phyloP scores from a whole-genome alignment of 2,797 vertebrate genomes.

The Sebastes itinus region DNA sequence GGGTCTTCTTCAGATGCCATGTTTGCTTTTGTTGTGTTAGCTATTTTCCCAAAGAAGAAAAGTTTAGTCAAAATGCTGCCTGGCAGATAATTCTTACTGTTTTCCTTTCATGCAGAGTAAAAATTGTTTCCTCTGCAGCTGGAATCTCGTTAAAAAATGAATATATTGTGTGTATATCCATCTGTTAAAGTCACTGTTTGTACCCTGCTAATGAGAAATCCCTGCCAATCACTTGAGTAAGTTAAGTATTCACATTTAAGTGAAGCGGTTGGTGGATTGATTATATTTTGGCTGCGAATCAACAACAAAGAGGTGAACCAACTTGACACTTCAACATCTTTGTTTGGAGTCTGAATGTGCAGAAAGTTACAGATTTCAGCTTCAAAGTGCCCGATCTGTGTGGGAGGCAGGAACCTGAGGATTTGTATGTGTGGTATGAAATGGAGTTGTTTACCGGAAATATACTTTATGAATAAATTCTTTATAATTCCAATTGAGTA shows the following conservation, averaged over 20 bases:
- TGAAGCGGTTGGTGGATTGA: neutral
- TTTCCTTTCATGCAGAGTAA: neutral
- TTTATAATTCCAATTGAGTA: neutral
- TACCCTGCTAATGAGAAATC: neutral
- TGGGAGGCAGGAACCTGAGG: neutral
- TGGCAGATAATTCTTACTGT: neutral
- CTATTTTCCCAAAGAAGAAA: neutral
- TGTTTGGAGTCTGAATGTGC: neutral
- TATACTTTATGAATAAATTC: slow-evolving; percentile 7
- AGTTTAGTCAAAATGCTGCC: neutral
- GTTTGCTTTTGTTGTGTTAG: neutral
- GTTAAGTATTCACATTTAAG: neutral
- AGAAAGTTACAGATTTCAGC: neutral
- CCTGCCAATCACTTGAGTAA: neutral
- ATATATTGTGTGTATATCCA: neutral
- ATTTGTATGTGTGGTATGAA: neutral
- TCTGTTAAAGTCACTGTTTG: neutral
- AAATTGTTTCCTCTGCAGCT: neutral
- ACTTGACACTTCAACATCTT: neutral
- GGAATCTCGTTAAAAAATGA: neutral
- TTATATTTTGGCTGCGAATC: neutral
- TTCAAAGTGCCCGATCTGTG: neutral
- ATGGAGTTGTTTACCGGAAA: neutral
- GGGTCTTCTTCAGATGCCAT: neutral
- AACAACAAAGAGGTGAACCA: neutral